Evolutionary conservation across 2,888 invertebrate species (phyloP).

Genomic region (Drosophila incognita): DNA sequence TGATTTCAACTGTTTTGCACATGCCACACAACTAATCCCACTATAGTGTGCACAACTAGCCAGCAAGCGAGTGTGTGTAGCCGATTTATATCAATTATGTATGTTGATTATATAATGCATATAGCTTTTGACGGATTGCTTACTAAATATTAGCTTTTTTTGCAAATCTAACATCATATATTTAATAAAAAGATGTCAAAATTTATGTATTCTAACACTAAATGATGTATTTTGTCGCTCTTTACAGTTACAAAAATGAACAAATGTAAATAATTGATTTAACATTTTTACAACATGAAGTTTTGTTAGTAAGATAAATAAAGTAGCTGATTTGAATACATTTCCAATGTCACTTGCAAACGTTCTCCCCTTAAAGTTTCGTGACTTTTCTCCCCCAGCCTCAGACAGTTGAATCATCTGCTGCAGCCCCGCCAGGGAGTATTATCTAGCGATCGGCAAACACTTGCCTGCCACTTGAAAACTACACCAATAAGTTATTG

Average conservation of each 20-base stretch:
- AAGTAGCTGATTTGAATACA: background rate
- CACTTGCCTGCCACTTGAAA: constrained; percentile 7
- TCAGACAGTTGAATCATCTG: constrained; percentile 20
- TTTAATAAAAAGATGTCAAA: background rate
- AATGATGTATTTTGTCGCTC: background rate
- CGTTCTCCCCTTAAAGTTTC: background rate
- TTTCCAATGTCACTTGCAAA: background rate
- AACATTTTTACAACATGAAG: background rate
- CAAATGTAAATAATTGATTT: background rate
- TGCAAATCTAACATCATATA: no score
- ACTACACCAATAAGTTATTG: constrained; percentile 4
- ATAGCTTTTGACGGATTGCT: background rate
- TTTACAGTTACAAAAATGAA: background rate
- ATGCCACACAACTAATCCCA: constrained; percentile 23
- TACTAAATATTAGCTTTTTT: background rate
- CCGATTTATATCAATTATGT: background rate
- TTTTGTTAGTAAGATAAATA: background rate
- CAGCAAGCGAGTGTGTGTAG: background rate
- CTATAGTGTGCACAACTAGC: background rate
- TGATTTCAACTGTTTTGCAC: constrained; percentile 44
- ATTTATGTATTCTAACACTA: background rate
- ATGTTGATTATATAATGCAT: background rate
- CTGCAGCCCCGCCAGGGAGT: background rate
- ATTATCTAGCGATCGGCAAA: background rate
- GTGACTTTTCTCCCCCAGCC: background rate